Percentiles rank a stretch among this genome's conserved stretches.
These are phyloP conservation scores for Grammatotria lemairii DNA, from an alignment of 2,113 vertebrate species.

Conservation along the genomic window DNA sequence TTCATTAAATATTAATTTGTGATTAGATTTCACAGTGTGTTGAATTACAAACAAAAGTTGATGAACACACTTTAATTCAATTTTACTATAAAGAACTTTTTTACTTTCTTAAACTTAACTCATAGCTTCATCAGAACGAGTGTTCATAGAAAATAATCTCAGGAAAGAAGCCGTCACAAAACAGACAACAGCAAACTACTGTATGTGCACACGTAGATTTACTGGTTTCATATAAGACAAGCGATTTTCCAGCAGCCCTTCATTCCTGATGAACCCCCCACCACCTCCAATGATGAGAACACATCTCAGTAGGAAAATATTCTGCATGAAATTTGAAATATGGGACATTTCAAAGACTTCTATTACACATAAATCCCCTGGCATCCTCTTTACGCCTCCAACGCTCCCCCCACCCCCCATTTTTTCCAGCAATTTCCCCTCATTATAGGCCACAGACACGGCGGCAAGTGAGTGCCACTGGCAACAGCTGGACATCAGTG, in stretches of 20 bases:
- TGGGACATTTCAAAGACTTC: constrained; percentile 16
- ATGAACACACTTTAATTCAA: background rate
- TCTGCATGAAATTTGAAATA: constrained; percentile 11
- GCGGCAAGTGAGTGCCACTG: constrained; percentile 10
- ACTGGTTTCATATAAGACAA: background rate
- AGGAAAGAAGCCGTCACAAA: background rate
- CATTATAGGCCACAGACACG: constrained; percentile 19
- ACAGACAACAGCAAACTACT: background rate
- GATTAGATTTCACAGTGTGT: too few species aligned
- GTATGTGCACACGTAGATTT: background rate
- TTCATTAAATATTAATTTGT: background rate
- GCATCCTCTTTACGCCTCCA: background rate
- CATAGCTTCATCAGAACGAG: background rate
- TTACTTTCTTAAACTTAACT: background rate
- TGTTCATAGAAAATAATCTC: background rate
- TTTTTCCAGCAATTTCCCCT: constrained; percentile 23
- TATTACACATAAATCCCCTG: constrained; percentile 28
- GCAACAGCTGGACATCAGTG: constrained; percentile 35
- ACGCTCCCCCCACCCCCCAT: background rate
- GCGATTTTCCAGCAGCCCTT: background rate
- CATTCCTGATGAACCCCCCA: background rate
- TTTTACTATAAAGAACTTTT: background rate
- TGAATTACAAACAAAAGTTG: background rate
- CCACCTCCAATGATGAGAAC: background rate
- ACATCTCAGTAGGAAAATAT: background rate